Evolutionary conservation across 2,797 vertebrate genomes (phyloP), one percentile per base, ranked within the genome.

Genomic region (Brachyalestes nurse): DNA sequence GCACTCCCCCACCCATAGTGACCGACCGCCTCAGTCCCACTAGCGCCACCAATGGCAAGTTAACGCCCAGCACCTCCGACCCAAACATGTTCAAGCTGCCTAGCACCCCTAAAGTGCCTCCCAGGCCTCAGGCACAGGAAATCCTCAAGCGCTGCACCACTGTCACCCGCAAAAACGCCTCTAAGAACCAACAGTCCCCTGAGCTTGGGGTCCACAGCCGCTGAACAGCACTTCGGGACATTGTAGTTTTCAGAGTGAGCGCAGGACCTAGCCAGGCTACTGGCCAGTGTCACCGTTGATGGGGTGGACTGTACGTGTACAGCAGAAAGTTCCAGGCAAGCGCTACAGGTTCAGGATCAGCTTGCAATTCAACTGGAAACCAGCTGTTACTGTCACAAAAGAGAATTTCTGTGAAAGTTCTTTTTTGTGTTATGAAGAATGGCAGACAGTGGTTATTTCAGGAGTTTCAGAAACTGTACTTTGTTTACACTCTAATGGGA

Each of bases 101-200:
- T 7, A 0, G 79, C 8, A 51, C 65, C 0, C 97, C 97, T 60
- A 83, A 13, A 12, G 88, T 98, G 7, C 97, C 97, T 0, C 64
- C 83, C 0, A 92, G 95, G 9, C 97, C 97, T 23, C 90, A 85
- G 0, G 71, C 80, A 0, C 91, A 91, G 0, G 93, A 96, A 90
- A 98, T 98, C 86, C 93, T 95, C 62, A 91, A 81, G 70, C 92
- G 89, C 53, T 99, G 97, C 91, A 96, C 94, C 84, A 95, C 95
- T 0, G 28, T 96, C 82, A 98, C 97, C 0, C 95, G 92, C 72
- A 94, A 93, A 10, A 95, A 93, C 0, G 73, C 95, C 60, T 96
- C 96, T n/a, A 89, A 67, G 21, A 88, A 97, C 70, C 97, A 97
- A 55, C 21, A 0, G 0, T 40, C 17, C 1, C 64, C 82, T 7